A percentile compares a stretch with the other conserved stretches of the same genome.
These are phyloP conservation scores for Drosophila triauraria DNA, from an alignment of 1,140 invertebrate genomes.

Conservation along the genomic window DNA sequence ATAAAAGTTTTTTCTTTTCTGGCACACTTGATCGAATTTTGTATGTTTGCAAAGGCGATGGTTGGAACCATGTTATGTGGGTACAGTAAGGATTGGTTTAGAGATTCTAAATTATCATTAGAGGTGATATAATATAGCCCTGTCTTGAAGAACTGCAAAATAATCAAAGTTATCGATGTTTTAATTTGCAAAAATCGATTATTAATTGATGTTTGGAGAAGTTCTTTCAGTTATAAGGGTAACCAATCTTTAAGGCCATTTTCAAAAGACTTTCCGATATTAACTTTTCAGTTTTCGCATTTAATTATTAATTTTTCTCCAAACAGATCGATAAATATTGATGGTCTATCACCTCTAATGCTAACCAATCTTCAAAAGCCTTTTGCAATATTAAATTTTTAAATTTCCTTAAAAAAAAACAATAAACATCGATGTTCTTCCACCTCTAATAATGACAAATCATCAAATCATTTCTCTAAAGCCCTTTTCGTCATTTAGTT, in stretches of 20 bases:
- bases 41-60: not conserved
- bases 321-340: too few species aligned
- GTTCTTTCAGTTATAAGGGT: too few species aligned
- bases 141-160: too few species aligned
- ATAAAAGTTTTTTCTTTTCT: conserved; percentile 60
- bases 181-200: not conserved
- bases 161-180: not conserved
- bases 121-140: too few species aligned
- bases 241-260: not conserved
- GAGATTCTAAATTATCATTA: too few species aligned
- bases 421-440: too few species aligned
- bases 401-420: too few species aligned
- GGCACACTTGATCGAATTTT: conserved; percentile 50
- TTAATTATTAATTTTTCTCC: too few species aligned
- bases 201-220: too few species aligned
- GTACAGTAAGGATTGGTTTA: conserved; percentile 2
- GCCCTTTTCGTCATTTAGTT: not conserved
- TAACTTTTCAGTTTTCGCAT: not conserved
- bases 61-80: not conserved
- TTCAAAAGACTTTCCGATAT: not conserved
- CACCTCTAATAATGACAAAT: not conserved
- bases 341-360: too few species aligned
- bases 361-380: not conserved
- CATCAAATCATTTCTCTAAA: not conserved
- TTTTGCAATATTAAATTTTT: not conserved